These are phyloP conservation scores for Papilio polytes DNA, from an alignment of 1,140 invertebrate species.

Conservation along the genomic window DNA sequence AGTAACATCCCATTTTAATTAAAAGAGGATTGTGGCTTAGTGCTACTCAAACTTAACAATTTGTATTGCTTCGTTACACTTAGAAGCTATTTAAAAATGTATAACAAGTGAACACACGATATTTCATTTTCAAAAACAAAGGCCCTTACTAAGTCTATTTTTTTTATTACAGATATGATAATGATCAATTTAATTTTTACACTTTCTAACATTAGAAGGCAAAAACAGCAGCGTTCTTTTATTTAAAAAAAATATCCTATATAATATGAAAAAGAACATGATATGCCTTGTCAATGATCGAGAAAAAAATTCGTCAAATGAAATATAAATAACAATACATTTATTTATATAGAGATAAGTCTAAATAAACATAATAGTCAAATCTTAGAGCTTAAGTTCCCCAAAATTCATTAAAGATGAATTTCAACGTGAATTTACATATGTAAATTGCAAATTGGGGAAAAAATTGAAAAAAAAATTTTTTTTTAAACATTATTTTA, in stretches of 20 bases:
- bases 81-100: slow-evolving; percentile 59
- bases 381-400: no score
- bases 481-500: background rate
- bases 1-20: slow-evolving; percentile 47
- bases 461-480: no score
- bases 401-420: no score
- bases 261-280: no score
- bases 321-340: no score
- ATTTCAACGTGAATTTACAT: no score
- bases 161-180: background rate
- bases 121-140: slow-evolving; percentile 27
- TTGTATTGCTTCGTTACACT: slow-evolving; percentile 62
- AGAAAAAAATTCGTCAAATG: no score
- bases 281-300: no score
- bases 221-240: background rate
- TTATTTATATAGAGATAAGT: background rate
- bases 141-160: background rate
- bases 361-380: no score
- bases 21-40: slow-evolving; percentile 51
- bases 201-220: background rate
- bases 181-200: background rate
- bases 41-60: slow-evolving; percentile 73
- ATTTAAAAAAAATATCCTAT: no score
- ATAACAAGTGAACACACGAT: slow-evolving; percentile 66
- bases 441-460: no score